phyloP scores from a whole-genome alignment of 1,140 invertebrate genomes.

The Wasmannia auropunctata region DNA sequence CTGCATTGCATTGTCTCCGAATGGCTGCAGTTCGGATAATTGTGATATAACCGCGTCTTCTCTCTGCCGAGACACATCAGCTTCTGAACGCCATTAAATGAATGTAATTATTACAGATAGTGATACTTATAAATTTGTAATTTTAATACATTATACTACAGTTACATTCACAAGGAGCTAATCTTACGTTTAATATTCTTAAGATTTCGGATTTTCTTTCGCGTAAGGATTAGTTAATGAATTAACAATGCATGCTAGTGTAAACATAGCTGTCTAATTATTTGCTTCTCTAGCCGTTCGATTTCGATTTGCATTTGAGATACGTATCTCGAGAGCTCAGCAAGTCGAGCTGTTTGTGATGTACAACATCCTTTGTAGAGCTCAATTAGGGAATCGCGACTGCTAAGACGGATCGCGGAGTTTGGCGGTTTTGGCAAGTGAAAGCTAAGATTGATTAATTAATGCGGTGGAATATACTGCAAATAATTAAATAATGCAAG shows the following conservation, averaged over 20 bases:
- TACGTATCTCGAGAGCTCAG: neutral
- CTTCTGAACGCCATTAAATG: neutral
- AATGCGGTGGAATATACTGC: slow-evolving; percentile 15
- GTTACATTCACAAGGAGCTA: neutral
- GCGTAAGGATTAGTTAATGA: neutral
- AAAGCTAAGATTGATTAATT: slow-evolving; percentile 45
- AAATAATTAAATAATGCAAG: slow-evolving; percentile 43
- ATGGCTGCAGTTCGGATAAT: neutral
- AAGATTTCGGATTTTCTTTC: neutral
- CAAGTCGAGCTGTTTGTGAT: slow-evolving; percentile 21
- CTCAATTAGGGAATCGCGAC: slow-evolving; percentile 35
- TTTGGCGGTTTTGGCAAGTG: slow-evolving; percentile 23
- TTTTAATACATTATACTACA: neutral
- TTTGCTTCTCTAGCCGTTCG: neutral
- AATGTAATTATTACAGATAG: neutral
- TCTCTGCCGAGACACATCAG: neutral
- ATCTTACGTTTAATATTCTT: neutral
- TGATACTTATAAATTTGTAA: neutral
- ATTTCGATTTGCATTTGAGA: slow-evolving; percentile 20
- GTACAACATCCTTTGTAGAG: slow-evolving; percentile 31
- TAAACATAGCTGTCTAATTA: neutral
- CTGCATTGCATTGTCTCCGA: neutral
- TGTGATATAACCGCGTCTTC: neutral
- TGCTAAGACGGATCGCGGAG: slow-evolving; percentile 8
- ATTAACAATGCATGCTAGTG: neutral